Evolutionary conservation across 2,113 vertebrate genomes (phyloP).

Genomic region (Tetrao urogallus): DNA sequence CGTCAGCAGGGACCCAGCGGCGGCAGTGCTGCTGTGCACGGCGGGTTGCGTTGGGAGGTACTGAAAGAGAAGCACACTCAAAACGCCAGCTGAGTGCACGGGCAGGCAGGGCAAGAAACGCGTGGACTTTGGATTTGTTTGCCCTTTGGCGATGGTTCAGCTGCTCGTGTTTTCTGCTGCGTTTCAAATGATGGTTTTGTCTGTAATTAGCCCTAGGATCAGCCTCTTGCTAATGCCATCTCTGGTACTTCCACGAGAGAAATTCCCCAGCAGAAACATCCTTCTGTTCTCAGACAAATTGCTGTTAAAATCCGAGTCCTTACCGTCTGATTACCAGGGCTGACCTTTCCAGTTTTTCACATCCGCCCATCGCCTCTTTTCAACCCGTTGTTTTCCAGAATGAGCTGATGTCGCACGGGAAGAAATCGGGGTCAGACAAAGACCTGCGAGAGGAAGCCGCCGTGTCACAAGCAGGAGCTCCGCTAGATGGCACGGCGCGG

Average conservation of each 20-base stretch:
- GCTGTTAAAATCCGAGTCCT: neutral
- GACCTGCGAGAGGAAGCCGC: neutral
- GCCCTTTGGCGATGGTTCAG: neutral
- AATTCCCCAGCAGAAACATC: neutral
- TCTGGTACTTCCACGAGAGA: neutral
- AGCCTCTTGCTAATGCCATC: neutral
- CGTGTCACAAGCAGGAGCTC: neutral
- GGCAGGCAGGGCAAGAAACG: neutral
- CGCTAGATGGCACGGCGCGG: neutral
- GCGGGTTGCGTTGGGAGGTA: neutral
- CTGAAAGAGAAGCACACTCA: neutral
- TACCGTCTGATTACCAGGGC: neutral
- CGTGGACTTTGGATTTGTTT: neutral
- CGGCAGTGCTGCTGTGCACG: rapidly evolving
- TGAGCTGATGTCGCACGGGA: neutral
- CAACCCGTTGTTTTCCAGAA: neutral
- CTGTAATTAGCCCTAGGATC: neutral
- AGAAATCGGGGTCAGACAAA: neutral
- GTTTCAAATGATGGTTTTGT: neutral
- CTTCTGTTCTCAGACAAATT: neutral
- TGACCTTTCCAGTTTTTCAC: neutral
- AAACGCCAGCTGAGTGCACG: neutral
- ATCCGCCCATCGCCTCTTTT: neutral
- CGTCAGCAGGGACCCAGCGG: neutral
- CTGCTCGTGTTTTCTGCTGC: neutral